These are phyloP conservation scores for Halcyon leucocephala DNA, from an alignment of 2,797 vertebrate species.

Conservation along the genomic window DNA sequence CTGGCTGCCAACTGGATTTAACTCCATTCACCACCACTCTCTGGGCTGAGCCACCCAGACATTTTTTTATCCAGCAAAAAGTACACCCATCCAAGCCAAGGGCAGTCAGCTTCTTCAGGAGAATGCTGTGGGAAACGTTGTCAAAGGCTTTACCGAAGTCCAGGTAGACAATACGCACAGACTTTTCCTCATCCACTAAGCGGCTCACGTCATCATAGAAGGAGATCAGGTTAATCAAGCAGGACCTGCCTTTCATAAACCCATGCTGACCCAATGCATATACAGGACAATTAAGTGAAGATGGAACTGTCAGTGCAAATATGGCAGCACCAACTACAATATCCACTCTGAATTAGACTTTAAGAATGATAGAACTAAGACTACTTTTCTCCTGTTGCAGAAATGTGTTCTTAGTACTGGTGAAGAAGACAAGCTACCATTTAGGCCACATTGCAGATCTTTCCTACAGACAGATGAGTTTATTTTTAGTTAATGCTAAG, in stretches of 20 bases:
- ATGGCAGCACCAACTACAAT: background rate
- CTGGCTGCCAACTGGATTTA: background rate
- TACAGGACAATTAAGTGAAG: background rate
- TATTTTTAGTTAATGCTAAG: background rate
- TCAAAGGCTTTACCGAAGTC: background rate
- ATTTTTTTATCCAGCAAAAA: background rate
- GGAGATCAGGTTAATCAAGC: background rate
- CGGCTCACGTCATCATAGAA: background rate
- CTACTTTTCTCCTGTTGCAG: background rate
- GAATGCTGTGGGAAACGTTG: background rate
- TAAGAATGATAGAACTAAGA: background rate
- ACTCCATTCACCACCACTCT: background rate
- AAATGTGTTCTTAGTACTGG: background rate
- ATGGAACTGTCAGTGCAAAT: background rate
- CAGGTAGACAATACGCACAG: background rate
- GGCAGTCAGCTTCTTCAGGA: background rate
- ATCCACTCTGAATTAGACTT: background rate
- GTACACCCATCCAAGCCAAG: background rate
- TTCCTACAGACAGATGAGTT: background rate
- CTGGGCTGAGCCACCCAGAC: background rate
- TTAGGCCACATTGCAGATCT: background rate
- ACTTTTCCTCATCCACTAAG: background rate
- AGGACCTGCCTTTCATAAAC: background rate
- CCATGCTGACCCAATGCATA: background rate
- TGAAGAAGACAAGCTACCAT: background rate